Conservation (phyloP, 2,888 invertebrate genomes). For the Diloba caeruleocephala region DNA sequence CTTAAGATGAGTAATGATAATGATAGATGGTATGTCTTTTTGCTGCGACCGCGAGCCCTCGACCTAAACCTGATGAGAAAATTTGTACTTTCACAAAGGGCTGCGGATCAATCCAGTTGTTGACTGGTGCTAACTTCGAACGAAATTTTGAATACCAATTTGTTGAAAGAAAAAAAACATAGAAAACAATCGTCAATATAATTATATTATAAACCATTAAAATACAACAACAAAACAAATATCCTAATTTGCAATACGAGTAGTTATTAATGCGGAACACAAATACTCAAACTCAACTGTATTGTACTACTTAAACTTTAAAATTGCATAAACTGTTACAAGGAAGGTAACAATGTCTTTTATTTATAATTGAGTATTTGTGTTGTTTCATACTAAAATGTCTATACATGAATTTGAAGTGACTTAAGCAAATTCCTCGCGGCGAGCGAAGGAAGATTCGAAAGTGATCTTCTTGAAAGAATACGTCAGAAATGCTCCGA, state of each 20-base stretch:
- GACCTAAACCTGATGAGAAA: conserved; percentile 82
- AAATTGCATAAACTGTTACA: conserved; percentile 66
- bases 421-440: conserved; percentile 60
- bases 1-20: conserved; percentile 66
- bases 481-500: conserved; percentile 71
- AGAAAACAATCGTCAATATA: conserved; percentile 81
- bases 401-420: conserved; percentile 39
- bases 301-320: conserved; percentile 59
- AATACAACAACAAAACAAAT: conserved; percentile 88
- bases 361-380: conserved; percentile 84
- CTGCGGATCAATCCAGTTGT: conserved; percentile 60
- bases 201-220: conserved; percentile 85
- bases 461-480: conserved; percentile 54
- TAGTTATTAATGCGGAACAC: conserved; percentile 74
- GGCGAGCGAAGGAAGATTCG: conserved; percentile 57
- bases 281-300: conserved; percentile 81
- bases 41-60: conserved; percentile 68
- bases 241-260: conserved; percentile 71
- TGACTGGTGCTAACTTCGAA: conserved; percentile 56
- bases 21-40: conserved; percentile 75
- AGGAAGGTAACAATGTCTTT: conserved; percentile 67
- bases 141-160: conserved; percentile 71
- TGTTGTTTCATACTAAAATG: conserved; percentile 70
- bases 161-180: conserved; percentile 55
- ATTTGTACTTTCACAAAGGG: conserved; percentile 85